Base-by-base conservation (phyloP, 2,797 vertebrate genomes). In the Tokudaia tokunoshimensis region DNA sequence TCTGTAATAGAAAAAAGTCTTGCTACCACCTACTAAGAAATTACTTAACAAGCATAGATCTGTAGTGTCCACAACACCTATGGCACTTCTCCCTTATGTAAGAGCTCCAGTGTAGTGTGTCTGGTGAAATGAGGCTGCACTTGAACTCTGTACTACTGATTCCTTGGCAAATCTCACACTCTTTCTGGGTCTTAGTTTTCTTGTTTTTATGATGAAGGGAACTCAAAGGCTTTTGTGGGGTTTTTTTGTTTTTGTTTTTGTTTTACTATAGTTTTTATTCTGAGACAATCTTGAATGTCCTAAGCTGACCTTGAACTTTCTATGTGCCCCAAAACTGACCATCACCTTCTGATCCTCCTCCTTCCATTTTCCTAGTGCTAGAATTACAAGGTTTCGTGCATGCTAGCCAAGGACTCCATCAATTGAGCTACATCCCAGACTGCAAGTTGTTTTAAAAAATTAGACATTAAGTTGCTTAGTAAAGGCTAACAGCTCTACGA, bases 401-500 rank as follows among this genome's bases (percentile, higher is more conserved):
- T 6, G 10, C 70, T 75, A 75, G 37, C 26, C 37, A 59, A 57
- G 52, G 37, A 47, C 86, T 59, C 52, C 29, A 44, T 10, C 41
- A 13, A 41, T 17, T 31, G 20, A 57, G n/a, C 37, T 61, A 14
- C 37, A 59, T 29, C 52, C 37, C 17, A 89, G 17, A 41, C 37
- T 20, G 17, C n/a, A 59, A 55, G 72, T 61, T 82, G 37, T 88
- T 91, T 84, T 87, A 52, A 81, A 57, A 90, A 94, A 85, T 82
- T 82, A 89, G 61, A 91, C 22, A 50, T 84, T 57, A 57, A 82
- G 79, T 89, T 70, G 74, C 78, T 91, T 93, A 94, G 82, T 88
- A 85, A 96, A 82, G 3, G 14, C 41, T 94, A 70, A 61, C 4
- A 89, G n/a, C n/a, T 81, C 26, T 65, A n/a, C 26, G 88, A 92